Evolutionary conservation across 2,797 vertebrate genomes (phyloP), one percentile per base, ranked within the genome.

Genomic region (Sebastes ruberrimus): DNA sequence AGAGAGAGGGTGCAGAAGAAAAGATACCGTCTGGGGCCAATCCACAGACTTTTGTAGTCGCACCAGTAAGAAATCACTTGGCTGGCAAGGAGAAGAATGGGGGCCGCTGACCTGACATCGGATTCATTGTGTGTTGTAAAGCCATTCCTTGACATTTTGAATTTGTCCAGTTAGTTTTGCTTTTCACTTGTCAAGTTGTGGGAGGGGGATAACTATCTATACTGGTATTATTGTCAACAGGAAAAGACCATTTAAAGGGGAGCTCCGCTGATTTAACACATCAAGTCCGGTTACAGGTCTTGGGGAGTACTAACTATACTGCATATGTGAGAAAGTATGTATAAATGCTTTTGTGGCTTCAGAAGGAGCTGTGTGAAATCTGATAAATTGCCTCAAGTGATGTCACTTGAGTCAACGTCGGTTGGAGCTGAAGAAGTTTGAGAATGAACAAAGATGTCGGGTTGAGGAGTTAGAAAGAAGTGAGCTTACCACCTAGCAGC

Each of bases 1-100:
- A 73, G 55, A 64, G 30, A 57, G 70, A 72, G 52, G 28, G 49
- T 8, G 67, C 38, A 76, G 30, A 75, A 81, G 57, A 60, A 80
- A 67, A 82, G 49, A 83, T 65, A 76, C 49, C 61, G 81, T 88
- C 82, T 84, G 85, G 68, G 76, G 78, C 80, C 87, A 86, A 73
- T 88, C 66, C 76, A 72, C 57, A 81, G 57, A 78, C 71, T 78
- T 89, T 89, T 93, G 83, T 86, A 86, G 82, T 86, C 20, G 14
- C 79, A 84, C 70, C 68, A 86, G 84, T 71, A 64, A 76, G 76
- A 89, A 87, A 86, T 88, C 74, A 88, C 82, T 88, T 84, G 83
- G 57, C 84, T 81, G 74, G 80, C 60, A 69, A 78, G 53, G 52
- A 80, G 84, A 75, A 86, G 84, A 88, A 87, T 84, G 71, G 62